phyloP scores from a whole-genome alignment of 92 coral and sea anemone species.

The Metridium senile region DNA sequence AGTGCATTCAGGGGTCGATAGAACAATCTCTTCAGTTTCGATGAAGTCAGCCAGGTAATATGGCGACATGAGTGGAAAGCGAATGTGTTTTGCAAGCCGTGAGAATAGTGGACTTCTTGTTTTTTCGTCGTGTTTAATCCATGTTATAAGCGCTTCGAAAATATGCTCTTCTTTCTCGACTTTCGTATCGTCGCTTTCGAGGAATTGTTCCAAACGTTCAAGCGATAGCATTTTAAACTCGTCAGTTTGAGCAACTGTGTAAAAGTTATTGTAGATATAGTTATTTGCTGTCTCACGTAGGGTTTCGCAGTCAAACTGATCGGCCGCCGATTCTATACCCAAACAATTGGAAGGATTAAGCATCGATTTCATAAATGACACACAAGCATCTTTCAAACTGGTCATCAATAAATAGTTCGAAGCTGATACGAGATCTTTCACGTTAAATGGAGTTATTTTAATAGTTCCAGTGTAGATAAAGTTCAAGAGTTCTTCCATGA shows the following conservation, averaged over 20 bases:
- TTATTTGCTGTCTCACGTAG: conserved; percentile 79
- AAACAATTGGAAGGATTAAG: conserved; percentile 97
- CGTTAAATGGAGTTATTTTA: conserved; percentile 93
- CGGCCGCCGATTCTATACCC: conserved; percentile 94
- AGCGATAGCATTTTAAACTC: conserved; percentile 82
- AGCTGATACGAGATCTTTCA: conserved; percentile 92
- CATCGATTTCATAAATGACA: conserved; percentile 87
- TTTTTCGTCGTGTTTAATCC: conserved; percentile 84
- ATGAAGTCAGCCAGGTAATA: conserved; percentile 96
- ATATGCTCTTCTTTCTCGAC: conserved; percentile 97
- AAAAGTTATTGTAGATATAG: conserved; percentile 85
- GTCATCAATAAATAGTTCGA: conserved; percentile 92
- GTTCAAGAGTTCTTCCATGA: conserved; percentile 89
- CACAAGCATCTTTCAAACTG: conserved; percentile 90
- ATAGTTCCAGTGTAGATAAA: conserved; percentile 96
- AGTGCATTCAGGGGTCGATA: conserved; percentile 85
- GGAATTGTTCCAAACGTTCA: conserved; percentile 75
- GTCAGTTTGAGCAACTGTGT: conserved; percentile 90
- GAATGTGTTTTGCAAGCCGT: conserved; percentile 72
- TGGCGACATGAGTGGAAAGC: conserved; percentile 97
- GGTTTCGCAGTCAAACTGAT: conserved; percentile 84
- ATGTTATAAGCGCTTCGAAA: conserved; percentile 84
- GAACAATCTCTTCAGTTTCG: conserved; percentile 87
- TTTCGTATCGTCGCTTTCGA: conserved; percentile 83
- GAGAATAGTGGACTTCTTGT: conserved; percentile 60